Evolutionary conservation across 2,113 vertebrate genomes (phyloP).

Genomic region (Theristicus caerulescens): DNA sequence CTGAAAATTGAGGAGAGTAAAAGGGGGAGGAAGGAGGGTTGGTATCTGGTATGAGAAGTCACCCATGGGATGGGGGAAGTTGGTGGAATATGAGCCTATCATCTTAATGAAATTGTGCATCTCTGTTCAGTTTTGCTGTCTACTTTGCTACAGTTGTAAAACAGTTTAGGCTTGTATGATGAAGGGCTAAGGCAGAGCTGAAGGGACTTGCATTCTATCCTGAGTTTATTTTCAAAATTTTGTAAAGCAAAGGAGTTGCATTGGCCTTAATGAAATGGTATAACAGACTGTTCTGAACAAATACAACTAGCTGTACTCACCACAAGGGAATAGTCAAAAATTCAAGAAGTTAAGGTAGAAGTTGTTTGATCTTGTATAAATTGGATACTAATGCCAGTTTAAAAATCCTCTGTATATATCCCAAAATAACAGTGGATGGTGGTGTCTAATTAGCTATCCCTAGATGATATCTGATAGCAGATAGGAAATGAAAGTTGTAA

Average conservation of each 20-base stretch:
- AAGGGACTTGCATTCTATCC: neutral
- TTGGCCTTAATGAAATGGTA: neutral
- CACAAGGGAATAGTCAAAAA: neutral
- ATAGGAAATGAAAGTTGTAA: neutral
- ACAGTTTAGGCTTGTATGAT: neutral
- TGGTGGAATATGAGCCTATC: neutral
- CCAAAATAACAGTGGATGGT: neutral
- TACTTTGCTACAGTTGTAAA: neutral
- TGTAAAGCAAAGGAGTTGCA: neutral
- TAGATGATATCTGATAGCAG: neutral
- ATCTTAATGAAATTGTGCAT: neutral
- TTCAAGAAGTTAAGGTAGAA: neutral
- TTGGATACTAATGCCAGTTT: neutral
- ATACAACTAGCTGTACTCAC: neutral
- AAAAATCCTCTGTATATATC: neutral
- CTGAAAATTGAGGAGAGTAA: neutral
- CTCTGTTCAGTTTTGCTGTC: neutral
- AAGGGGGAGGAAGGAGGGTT: neutral
- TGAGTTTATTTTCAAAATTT: neutral
- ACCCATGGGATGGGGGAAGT: rapidly evolving
- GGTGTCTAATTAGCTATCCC: neutral
- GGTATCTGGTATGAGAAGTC: neutral
- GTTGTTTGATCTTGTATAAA: neutral
- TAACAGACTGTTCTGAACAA: neutral
- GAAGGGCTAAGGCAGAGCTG: neutral